Percentiles rank a stretch among this genome's conserved stretches.
phyloP scores from a whole-genome alignment of 2,797 vertebrate species.

The Dromococcyx pavoninus region DNA sequence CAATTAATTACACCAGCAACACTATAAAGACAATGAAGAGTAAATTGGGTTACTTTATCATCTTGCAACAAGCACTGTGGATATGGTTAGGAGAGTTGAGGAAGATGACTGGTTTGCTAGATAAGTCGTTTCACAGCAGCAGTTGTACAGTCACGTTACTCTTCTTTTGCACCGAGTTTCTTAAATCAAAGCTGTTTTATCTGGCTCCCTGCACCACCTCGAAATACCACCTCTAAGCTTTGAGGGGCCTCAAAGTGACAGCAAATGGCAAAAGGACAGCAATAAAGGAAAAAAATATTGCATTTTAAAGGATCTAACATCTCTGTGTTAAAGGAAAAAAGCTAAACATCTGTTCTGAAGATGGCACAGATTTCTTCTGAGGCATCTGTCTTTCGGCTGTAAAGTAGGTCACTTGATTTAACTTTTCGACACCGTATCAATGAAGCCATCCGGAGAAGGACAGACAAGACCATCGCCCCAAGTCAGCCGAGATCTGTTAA shows the following conservation, averaged over 20 bases:
- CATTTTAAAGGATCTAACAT: conserved; percentile 16
- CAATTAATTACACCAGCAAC: conserved; percentile 43
- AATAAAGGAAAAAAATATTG: not conserved
- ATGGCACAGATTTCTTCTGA: conserved; percentile 33
- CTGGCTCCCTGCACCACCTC: not conserved
- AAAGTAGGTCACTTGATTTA: conserved; percentile 55
- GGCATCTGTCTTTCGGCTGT: conserved; percentile 34
- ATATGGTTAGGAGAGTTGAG: not conserved
- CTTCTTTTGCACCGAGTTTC: not conserved
- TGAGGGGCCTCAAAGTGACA: not conserved
- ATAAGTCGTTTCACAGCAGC: not conserved
- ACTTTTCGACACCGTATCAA: conserved; percentile 29
- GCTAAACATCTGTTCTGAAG: conserved; percentile 41
- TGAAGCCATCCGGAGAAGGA: not conserved
- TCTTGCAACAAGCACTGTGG: not conserved
- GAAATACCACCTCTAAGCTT: not conserved
- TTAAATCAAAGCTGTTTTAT: not conserved
- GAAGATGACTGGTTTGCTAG: not conserved
- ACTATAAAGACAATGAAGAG: not conserved
- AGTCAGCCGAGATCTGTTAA: not conserved
- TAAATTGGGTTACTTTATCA: conserved; percentile 52
- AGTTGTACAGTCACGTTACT: not conserved
- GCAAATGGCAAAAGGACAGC: conserved; percentile 30
- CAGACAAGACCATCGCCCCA: not conserved
- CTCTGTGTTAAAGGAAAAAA: conserved; percentile 34